Base-by-base conservation (phyloP, 2,797 vertebrate species). In the Steatocranus sp. region DNA sequence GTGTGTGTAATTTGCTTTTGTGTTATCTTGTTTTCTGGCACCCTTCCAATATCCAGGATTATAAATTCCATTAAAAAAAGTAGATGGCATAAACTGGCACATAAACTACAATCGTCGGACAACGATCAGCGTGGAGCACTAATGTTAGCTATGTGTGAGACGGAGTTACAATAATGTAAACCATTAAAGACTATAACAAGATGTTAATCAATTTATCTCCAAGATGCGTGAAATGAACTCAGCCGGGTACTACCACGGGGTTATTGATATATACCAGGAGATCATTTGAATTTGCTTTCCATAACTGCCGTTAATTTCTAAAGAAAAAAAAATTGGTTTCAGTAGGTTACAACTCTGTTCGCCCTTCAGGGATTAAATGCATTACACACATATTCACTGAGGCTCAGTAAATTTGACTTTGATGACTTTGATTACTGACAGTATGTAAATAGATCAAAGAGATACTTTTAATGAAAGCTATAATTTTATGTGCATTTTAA, bases 1-100 rank as follows among this genome's bases (percentile, higher is more conserved):
- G 15, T 50, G 48, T 63, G 58, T 70, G 78, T 61, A 79, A 88
- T 90, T 86, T 88, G 80, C 79, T 88, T 88, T 89, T 76, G 83
- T 86, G 79, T 83, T 70, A 84, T 93, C 76, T 87, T 6, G 3
- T 70, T 86, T 84, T 88, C 84, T 78, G 81, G 89, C 79, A 87
- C 53, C 7, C 18, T 81, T 83, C 18, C 56, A 87, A 84, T 58
- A 14, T 76, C 63, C 78, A 80, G 23, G 75, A 83, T 70, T 85
- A 78, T 41, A 70, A 84, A 81, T 81, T 81, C 20, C 38, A 20
- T 20, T 34, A 8, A 38, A 41, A 51, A 25, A 41, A 53, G 30
- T 10, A 15, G 14, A 87, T 30, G 5, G n/a, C 46, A 50, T 76
- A 46, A 75, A 84, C 25, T 49, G 2, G 27, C 20, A 81, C 1